Conservation (phyloP, 1,140 invertebrate genomes). For the Drosophila elegans region DNA sequence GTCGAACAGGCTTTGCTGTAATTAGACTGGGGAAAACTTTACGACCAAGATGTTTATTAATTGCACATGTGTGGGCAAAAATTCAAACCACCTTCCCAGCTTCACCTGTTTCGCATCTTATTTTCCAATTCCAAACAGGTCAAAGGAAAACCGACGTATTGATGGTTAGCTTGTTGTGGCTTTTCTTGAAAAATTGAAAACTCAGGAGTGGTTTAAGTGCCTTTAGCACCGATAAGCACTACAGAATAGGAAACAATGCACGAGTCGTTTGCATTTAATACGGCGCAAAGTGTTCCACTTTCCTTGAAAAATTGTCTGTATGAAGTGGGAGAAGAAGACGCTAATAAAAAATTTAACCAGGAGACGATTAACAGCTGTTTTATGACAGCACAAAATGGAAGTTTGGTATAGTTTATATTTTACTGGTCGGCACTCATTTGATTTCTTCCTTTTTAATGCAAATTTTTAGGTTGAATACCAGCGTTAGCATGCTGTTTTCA, state of each 20-base stretch:
- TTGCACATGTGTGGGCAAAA: constrained; percentile 24
- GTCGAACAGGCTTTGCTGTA: constrained; percentile 28
- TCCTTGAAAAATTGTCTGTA: not conserved
- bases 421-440: not conserved
- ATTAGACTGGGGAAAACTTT: constrained; percentile 41
- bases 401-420: constrained; percentile 11
- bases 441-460: constrained; percentile 14
- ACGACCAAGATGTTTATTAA: constrained; percentile 25
- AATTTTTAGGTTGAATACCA: not conserved
- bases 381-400: constrained; percentile 2
- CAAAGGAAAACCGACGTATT: constrained; percentile 11
- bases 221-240: not conserved
- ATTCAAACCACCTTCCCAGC: not conserved
- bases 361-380: constrained; percentile 25
- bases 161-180: constrained; percentile 9
- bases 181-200: constrained; percentile 6
- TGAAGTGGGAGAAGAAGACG: too few relatives aligned
- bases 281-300: not conserved
- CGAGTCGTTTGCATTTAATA: constrained; percentile 17
- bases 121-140: constrained; percentile 7
- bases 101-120: constrained; percentile 1
- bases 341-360: constrained; percentile 25
- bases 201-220: constrained; percentile 4
- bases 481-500: constrained; percentile 5
- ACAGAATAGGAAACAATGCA: constrained; percentile 23